A percentile compares a stretch with the other conserved stretches of the same genome.
phyloP scores from a whole-genome alignment of 2,888 invertebrate species.

The Latrodectus elegans region DNA sequence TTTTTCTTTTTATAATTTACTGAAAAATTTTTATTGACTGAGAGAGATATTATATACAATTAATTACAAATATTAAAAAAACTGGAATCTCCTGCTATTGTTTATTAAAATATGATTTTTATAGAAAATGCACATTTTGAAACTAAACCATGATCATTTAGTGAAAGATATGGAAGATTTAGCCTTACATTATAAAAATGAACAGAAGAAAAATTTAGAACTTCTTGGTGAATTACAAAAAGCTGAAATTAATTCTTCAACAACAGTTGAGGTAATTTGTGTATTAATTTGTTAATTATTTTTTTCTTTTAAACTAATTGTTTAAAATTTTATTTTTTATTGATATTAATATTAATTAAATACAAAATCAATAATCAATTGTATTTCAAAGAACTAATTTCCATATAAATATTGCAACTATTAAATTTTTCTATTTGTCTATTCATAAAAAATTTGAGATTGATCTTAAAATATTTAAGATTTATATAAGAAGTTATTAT shows the following conservation, averaged over 20 bases:
- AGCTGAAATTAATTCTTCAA: conserved; percentile 37
- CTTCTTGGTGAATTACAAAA: conserved; percentile 74
- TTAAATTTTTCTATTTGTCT: too few species aligned
- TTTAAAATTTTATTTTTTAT: background rate
- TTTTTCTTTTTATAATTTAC: too few species aligned
- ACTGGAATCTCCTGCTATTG: background rate
- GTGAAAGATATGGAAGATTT: conserved; percentile 75
- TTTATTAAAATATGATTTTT: conserved; percentile 28
- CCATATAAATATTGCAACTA: too few species aligned
- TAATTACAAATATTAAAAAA: too few species aligned
- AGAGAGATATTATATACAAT: too few species aligned
- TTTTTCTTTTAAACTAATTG: background rate
- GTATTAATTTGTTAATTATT: background rate
- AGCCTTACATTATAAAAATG: conserved; percentile 74
- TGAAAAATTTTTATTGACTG: too few species aligned
- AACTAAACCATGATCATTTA: conserved; percentile 74
- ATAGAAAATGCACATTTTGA: conserved; percentile 74
- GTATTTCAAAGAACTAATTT: too few species aligned
- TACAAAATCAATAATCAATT: background rate
- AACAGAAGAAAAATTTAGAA: conserved; percentile 74
- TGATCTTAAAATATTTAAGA: too few species aligned
- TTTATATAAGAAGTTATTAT: too few species aligned
- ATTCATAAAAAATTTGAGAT: too few species aligned
- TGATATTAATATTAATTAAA: background rate
- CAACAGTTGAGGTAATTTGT: conserved; percentile 41